Base-by-base conservation (phyloP, 2,113 vertebrate species). In the Notechis scutatus region DNA sequence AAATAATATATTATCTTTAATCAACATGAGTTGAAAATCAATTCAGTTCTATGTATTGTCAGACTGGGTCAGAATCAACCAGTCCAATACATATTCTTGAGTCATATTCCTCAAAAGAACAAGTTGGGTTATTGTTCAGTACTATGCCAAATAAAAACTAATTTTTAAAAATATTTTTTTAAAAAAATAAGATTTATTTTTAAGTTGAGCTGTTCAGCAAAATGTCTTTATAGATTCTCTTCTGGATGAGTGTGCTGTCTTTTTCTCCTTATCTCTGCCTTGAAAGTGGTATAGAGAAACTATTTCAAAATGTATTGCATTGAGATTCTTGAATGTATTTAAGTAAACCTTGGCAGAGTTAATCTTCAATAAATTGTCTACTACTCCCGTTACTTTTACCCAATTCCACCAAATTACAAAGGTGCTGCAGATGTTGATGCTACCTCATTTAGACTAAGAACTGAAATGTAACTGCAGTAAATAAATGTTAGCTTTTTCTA, bases 401-500 rank as follows among this genome's bases (percentile, higher is more conserved):
- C n/a, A 74, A 52, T 47, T 74, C 34, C 74, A 81, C 18, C 26
- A 88, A 69, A 39, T 12, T 20, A 18, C 18, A 52, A 29, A 61
- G 5, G 24, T 9, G 21, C 91, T 61, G 18, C 9, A 26, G 47
- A 42, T 29, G 54, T 15, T 20, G 24, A 29, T 57, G 52, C 10
- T n/a, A n/a, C 0, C 21, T 8, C 69, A 81, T 39, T 39, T 81
- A 81, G 34, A 81, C 18, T 81, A 42, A 39, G 74, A 18, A 81
- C 15, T 39, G 34, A 81, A 88, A 74, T 45, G 14, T 39, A 47
- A 26, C 81, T 89, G 12, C 34, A 20, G 18, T 85, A 89, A 90
- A 90, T 34, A 59, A 85, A 93, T n/a, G 54, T 93, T 64, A 85
- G 7, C 11, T 88, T 91, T 95, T 34, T 89, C 34, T 55, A 88